Evolutionary conservation across 2,797 vertebrate species (phyloP), one percentile per base, ranked within the genome.

Genomic region (Columba guinea): DNA sequence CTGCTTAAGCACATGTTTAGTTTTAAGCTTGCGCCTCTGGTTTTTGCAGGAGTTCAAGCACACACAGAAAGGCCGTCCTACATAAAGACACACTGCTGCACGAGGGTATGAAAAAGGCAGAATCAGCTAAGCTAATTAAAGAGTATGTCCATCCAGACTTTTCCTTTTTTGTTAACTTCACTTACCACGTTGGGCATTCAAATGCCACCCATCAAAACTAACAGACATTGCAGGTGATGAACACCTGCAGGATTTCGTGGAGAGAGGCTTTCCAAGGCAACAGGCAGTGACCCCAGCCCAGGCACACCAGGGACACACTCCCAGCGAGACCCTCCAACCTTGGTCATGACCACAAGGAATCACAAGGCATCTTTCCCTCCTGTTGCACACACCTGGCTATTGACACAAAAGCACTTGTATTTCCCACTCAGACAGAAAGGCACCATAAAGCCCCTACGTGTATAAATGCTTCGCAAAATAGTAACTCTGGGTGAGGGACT

Each of bases 191-290:
- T 70, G 59, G 27, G 26, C 16, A 67, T 51, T 30, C 5, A 6
- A 58, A 64, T 23, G 13, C 11, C 55, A 51, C 34, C 13, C 37
- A 4, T 59, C 55, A 65, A 41, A 91, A 60, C 32, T 24, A 56
- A 24, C 0, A 0, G 16, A 15, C 44, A 11, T 51, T 68, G 18
- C 26, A 89, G 39, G 60, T 60, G 60, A 39, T 12, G 12, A 53
- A 24, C 1, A 1, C 13, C 23, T 4, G 2, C 0, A 1, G 18
- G 21, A 5, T 63, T 52, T 30, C 30, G 7, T 0, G 0, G 22
- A 48, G 41, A 64, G 21, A 48, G 28, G 13, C 2, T 77, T 75
- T 64, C 64, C 19, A 35, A 35, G 22, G 0, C 1, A 69, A 24
- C 59, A 89, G 67, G 23, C 22, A 64, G 28, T 0, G 0, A 65